Evolutionary conservation across 53 echinoderm and acorn worm species (phyloP), one percentile per base, ranked within the genome.

Genomic region (Holothuria scabra): DNA sequence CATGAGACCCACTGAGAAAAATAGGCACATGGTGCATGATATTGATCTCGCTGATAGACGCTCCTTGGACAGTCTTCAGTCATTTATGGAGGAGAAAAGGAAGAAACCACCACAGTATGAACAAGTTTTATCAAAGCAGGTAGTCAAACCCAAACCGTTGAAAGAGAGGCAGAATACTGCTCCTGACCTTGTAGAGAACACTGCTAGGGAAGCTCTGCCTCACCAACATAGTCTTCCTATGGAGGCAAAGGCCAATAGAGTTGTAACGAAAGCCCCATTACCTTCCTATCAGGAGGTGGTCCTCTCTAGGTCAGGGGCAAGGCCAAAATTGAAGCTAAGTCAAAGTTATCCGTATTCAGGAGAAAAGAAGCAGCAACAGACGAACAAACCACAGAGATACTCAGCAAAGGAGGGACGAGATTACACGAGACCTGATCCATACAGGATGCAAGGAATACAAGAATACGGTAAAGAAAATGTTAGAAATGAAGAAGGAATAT

Each of bases 61-160:
- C 4, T 29, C 56, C 18, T 18, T 78, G 18, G 78, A 78, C 30
- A 78, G 78, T 78, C 78, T 59, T 2, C 78, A 57, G 32, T 78
- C 78, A 56, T 78, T 78, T 30, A 78, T 78, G 29, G 57, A 57
- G 57, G 78, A 78, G 12, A 25, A 78, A 31, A 57, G 72, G 24
- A 78, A 57, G 58, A 38, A 38, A 35, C 78, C 78, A 78, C 78
- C 78, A 14, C 23, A 78, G 59, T 78, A 78, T 31, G 78, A 78
- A 25, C 23, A 26, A 8, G 78, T 78, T 21, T 52, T 78, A 9
- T 55, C 78, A 29, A 78, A 78, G 58, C 52, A 33, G 31, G 56
- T 78, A 1, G 78, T 78, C 6, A 78, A 78, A 30, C 78, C 78
- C 28, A 78, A 78, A 31, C 78, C 78, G 3, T 6, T 78, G 21